Base-by-base conservation (phyloP, 2,888 invertebrate species). In the Cremastobaeus sp. region DNA sequence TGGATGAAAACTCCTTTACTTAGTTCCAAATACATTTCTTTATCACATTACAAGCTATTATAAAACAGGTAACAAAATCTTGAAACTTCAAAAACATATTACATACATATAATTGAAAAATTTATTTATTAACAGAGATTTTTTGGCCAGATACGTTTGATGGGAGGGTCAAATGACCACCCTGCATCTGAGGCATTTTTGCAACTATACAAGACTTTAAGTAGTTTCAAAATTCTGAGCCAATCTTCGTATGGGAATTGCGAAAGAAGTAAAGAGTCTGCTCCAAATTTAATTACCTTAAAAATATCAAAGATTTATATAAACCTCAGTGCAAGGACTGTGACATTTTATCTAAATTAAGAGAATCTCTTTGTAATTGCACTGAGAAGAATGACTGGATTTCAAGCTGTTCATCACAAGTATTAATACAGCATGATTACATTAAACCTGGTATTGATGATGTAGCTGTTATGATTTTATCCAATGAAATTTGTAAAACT, bases 291-390 rank as follows among this genome's bases (percentile, higher is more conserved):
- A 15, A 48, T 48, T 28, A 52, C 52, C 9, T 37, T 54, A 1
- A 15, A 4, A 11, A 28, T 8, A 34, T 64, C 0, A 52, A 45
- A 64, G 45, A 54, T 64, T 4, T 64, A n/a, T 4, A 12, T 11
- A 64, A 43, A 18, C 35, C 52, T 5, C 17, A 45, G 20, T 34
- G 1, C 21, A 30, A 35, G 15, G 1, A 12, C 11, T 21, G 17
- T 43, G 43, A 52, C n/a, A 52, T 50, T 62, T 52, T 62, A 12
- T 41, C 34, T 5, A 4, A 30, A 11, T 60, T 60, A 39, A 48
- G 48, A 0, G 8, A 8, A 39, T 11, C 30, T 25, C 4, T 60
- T 1, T 18, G 8, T 5, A 60, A 60, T 48, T 47, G 39, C 15
- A 50, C 41, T 11, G 48, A 62, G 50, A 62, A 41, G 8, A 21